Percentiles rank a stretch among this genome's conserved stretches.
Evolutionary conservation across 1,140 invertebrate species (phyloP).

Genomic region (Harpegnathos saltator): DNA sequence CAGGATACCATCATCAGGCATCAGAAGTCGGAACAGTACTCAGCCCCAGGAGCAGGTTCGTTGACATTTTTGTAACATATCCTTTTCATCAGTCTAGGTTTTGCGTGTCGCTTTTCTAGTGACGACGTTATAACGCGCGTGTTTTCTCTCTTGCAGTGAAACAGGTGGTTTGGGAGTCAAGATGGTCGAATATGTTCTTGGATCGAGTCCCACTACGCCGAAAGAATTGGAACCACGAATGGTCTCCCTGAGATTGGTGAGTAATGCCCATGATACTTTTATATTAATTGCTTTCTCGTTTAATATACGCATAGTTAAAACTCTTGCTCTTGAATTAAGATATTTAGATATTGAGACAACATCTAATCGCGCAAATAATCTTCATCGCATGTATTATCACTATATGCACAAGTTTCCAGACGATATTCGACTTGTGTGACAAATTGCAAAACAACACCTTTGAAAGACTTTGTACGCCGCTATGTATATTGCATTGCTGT

Average conservation of each 20-base stretch:
- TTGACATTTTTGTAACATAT: neutral
- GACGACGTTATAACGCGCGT: neutral
- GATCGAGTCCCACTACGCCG: conserved; percentile 94
- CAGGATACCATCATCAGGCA: conserved; percentile 85
- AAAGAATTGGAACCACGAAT: conserved; percentile 90
- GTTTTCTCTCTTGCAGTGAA: conserved; percentile 83
- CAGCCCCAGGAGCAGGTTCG: conserved; percentile 85
- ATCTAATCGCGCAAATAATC: too few species aligned
- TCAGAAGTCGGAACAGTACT: conserved; percentile 85
- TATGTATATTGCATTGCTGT: neutral
- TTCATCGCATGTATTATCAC: too few species aligned
- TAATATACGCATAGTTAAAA: too few species aligned
- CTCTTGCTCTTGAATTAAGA: too few species aligned
- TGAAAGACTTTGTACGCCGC: too few species aligned
- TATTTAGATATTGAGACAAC: too few species aligned
- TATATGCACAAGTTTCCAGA: too few species aligned
- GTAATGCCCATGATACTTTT: conserved; percentile 18
- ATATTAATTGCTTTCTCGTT: too few species aligned
- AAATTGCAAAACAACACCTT: too few species aligned
- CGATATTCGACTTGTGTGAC: too few species aligned
- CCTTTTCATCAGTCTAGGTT: neutral
- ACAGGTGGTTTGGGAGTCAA: conserved; percentile 96
- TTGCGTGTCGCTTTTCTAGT: neutral
- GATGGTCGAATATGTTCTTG: conserved; percentile 99
- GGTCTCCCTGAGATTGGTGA: conserved; percentile 90